Conservation (phyloP, 2,113 vertebrate genomes). For the Gymnorhina tibicen region DNA sequence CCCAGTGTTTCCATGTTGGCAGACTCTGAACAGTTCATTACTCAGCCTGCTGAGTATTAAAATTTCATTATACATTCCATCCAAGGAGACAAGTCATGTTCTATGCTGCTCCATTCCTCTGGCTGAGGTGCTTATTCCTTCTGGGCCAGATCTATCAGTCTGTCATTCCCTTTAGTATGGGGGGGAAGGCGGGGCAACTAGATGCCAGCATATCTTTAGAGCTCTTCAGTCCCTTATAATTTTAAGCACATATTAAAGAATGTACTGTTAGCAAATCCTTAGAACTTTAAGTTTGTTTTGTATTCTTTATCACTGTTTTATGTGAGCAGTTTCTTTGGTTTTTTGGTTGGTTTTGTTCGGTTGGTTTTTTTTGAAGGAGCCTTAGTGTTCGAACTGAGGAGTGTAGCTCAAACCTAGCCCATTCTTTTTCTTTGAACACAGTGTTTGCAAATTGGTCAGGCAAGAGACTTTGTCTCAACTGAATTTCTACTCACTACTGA, state of each 20-base stretch:
- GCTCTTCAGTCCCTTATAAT: background rate
- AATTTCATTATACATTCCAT: background rate
- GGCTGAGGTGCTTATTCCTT: background rate
- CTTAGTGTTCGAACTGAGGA: background rate
- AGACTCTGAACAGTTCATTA: background rate
- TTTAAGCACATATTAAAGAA: background rate
- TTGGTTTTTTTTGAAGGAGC: background rate
- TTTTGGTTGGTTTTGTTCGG: background rate
- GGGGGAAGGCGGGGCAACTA: background rate
- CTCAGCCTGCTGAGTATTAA: background rate
- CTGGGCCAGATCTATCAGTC: background rate
- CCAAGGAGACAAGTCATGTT: background rate
- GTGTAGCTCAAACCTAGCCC: background rate
- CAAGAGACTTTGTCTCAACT: background rate
- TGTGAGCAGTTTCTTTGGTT: background rate
- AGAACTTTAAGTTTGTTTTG: background rate
- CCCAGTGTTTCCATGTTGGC: background rate
- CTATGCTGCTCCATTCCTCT: background rate
- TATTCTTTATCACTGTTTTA: background rate
- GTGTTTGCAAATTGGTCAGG: background rate
- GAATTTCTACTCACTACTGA: background rate
- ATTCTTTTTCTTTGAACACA: background rate
- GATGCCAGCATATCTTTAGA: background rate
- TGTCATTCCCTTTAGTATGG: background rate
- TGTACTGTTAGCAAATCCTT: background rate